Evolutionary conservation across 2,113 vertebrate species (phyloP).

Genomic region (Eublepharis macularius): DNA sequence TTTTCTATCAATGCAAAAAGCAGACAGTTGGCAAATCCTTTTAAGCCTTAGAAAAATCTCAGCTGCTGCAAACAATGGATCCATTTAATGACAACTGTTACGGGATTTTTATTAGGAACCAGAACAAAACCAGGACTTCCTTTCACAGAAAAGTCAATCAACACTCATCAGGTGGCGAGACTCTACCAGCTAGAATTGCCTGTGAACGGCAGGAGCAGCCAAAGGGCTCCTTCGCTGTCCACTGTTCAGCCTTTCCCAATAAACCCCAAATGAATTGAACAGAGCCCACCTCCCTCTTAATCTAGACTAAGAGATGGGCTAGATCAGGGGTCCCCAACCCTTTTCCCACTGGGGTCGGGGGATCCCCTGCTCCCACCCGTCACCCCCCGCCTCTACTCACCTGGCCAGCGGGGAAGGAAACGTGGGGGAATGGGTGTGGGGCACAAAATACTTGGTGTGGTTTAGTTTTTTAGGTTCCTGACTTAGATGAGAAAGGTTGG

Average conservation of each 20-base stretch:
- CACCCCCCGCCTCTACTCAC: no score
- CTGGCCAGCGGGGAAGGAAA: no score
- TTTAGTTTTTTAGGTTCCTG: no score
- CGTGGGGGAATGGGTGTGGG: no score
- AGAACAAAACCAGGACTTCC: constrained; percentile 35
- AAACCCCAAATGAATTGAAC: not conserved
- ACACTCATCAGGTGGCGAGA: constrained; percentile 20
- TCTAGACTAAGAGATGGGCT: not conserved
- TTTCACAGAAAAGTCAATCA: constrained; percentile 28
- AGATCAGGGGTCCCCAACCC: not conserved
- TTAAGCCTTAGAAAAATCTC: constrained; percentile 22
- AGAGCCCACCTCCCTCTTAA: not conserved
- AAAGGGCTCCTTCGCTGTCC: not conserved
- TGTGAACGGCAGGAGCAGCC: not conserved
- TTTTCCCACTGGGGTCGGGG: no score
- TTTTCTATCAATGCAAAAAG: not conserved
- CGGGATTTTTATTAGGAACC: constrained; percentile 29
- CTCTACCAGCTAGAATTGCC: not conserved
- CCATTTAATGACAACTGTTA: constrained; percentile 21
- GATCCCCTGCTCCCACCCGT: no score
- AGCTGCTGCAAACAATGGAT: constrained; percentile 15
- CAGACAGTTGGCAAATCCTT: constrained; percentile 9
- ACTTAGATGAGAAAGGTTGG: no score
- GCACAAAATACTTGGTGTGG: no score
- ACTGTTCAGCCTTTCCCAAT: not conserved